phyloP scores from a whole-genome alignment of 2,797 vertebrate species.

The Darevskia mixta region DNA sequence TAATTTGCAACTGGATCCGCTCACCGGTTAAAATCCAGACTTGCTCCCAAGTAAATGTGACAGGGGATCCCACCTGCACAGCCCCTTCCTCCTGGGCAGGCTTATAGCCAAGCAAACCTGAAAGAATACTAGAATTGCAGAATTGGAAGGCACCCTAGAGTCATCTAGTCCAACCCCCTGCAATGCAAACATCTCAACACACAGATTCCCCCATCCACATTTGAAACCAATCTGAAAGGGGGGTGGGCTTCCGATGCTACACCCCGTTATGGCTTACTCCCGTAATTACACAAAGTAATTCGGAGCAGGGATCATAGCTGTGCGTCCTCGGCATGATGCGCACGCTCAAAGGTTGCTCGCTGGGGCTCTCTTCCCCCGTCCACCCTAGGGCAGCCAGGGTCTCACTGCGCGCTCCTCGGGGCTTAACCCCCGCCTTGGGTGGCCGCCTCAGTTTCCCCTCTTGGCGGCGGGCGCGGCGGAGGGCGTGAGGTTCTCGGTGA shows the following conservation, averaged over 20 bases:
- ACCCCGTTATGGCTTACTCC: no score
- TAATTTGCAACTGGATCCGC: background rate
- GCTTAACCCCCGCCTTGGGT: background rate
- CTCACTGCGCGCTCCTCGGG: background rate
- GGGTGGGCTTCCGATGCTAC: no score
- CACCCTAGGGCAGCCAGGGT: constrained; percentile 30
- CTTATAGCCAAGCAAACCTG: background rate
- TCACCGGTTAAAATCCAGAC: no score
- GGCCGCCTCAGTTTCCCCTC: background rate
- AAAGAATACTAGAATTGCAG: no score
- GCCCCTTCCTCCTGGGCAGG: background rate
- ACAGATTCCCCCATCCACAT: no score
- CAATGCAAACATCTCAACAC: no score
- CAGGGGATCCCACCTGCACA: background rate
- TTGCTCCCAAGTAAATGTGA: background rate
- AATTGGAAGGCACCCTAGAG: no score
- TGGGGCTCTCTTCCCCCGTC: no score
- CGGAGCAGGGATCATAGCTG: background rate
- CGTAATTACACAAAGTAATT: background rate
- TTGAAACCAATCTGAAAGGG: no score
- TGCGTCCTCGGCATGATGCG: background rate
- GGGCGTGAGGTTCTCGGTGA: constrained; percentile 96
- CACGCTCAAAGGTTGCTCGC: background rate
- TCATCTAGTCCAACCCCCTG: no score
- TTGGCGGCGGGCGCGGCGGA: constrained; percentile 5